A percentile compares a stretch with the other conserved stretches of the same genome.
Evolutionary conservation across 2,797 vertebrate genomes (phyloP).

Genomic region (Pelochelys cantorii): DNA sequence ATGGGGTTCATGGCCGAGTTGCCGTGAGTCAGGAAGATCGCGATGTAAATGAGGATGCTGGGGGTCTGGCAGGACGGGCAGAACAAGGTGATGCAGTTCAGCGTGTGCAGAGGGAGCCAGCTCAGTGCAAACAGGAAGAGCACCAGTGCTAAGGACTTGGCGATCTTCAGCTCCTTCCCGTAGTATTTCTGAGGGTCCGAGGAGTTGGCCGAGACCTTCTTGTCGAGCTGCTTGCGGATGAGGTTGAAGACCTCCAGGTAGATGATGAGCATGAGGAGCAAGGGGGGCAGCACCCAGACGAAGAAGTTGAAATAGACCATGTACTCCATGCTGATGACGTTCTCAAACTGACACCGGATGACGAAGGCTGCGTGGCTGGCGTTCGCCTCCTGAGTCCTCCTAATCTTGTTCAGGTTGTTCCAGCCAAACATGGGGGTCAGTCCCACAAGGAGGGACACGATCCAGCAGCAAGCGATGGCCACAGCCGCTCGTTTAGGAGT

Average conservation of each 20-base stretch:
- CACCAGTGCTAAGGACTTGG: constrained; percentile 95
- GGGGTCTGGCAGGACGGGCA: constrained; percentile 86
- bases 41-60: constrained; percentile 86
- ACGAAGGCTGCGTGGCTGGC: constrained; percentile 77
- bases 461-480: constrained; percentile 93
- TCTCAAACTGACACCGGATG: constrained; percentile 92
- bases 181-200: constrained; percentile 94
- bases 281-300: constrained; percentile 94
- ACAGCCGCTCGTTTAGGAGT: constrained; percentile 88
- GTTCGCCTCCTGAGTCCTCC: constrained; percentile 81
- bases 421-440: constrained; percentile 96
- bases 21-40: constrained; percentile 95
- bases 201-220: constrained; percentile 87
- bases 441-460: constrained; percentile 92
- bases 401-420: constrained; percentile 89
- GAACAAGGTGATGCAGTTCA: constrained; percentile 96
- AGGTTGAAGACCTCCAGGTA: constrained; percentile 98
- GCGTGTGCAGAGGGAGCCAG: constrained; percentile 96
- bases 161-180: constrained; percentile 95
- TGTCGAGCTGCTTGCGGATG: constrained; percentile 96
- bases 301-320: constrained; percentile 99
- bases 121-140: constrained; percentile 93
- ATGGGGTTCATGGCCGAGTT: constrained; percentile 99
- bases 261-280: constrained; percentile 94
- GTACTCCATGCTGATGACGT: constrained; percentile 98